Base-by-base conservation (phyloP, 2,888 invertebrate species). In the Papilio demoleus region DNA sequence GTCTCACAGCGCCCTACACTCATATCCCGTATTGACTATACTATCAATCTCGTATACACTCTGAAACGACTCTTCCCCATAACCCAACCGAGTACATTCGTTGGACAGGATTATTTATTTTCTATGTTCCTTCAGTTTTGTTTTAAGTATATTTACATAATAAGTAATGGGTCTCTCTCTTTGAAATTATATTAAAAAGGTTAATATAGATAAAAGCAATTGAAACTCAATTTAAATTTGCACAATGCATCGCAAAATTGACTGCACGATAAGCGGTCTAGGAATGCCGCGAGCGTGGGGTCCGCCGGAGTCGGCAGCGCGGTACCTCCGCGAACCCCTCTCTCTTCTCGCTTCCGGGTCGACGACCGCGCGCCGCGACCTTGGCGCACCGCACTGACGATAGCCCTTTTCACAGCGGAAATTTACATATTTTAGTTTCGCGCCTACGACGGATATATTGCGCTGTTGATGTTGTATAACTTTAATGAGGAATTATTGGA, bases 291-390 rank as follows among this genome's bases (percentile, higher is more conserved):
- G 75, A 67, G 71, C 70, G 72, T 74, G 74, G 76, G 72, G 69
- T 70, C 68, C 70, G 70, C 69, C 71, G 64, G 56, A 34, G 70
- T 67, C 71, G 65, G 65, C 47, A 66, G 68, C 63, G 50, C 60
- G 62, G 60, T 50, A 63, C 69, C 68, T 53, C 64, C 63, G 67
- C 63, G 65, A 59, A 56, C 69, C 61, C 69, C 62, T 60, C 70
- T 65, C 71, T 60, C 69, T 65, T 70, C 71, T 73, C 75, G 79
- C 76, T 86, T 87, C 83, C 85, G 85, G 88, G 87, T 88, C 84
- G 78, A 76, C 76, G 86, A 84, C 84, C 87, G 81, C 73, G 72
- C 73, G 71, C 70, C 67, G 70, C 79, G 81, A 81, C 84, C 85
- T 85, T 86, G 85, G 74, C 74, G 75, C 71, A 71, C 70, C 72